phyloP scores from a whole-genome alignment of 92 coral and sea anemone species.

The Zoanthus sociatus region DNA sequence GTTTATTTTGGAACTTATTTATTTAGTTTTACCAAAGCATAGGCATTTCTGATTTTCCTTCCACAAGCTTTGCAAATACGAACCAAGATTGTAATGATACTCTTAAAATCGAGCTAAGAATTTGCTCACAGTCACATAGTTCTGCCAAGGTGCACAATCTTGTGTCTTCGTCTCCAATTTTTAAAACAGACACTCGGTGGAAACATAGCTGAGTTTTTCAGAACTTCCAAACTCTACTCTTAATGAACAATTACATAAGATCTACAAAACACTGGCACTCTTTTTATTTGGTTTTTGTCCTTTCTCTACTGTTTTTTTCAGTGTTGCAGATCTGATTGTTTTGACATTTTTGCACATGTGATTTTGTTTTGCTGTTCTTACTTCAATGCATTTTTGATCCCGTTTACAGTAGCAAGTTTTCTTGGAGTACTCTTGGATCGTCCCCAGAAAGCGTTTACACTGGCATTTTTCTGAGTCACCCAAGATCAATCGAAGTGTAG shows the following conservation, averaged over 20 bases:
- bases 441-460: too few species aligned
- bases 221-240: slow-evolving; percentile 59
- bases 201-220: slow-evolving; percentile 39
- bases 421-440: too few species aligned
- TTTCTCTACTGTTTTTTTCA: not conserved
- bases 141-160: slow-evolving; percentile 44
- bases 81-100: slow-evolving; percentile 13
- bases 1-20: slow-evolving; percentile 1
- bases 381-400: not conserved
- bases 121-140: slow-evolving; percentile 53
- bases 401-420: too few species aligned
- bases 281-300: slow-evolving; percentile 1
- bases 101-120: slow-evolving; percentile 14
- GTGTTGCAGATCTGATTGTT: not conserved
- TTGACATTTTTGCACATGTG: slow-evolving; percentile 3
- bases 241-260: slow-evolving; percentile 50
- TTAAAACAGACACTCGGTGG: slow-evolving; percentile 60
- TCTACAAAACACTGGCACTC: slow-evolving; percentile 52
- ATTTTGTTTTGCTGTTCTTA: not conserved
- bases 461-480: too few species aligned
- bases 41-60: slow-evolving; percentile 40
- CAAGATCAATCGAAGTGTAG: too few species aligned
- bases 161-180: slow-evolving; percentile 23
- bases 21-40: not conserved
- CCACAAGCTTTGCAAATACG: slow-evolving; percentile 56